Evolutionary conservation across 2,797 vertebrate genomes (phyloP).

Genomic region (Enteromius treurensis): DNA sequence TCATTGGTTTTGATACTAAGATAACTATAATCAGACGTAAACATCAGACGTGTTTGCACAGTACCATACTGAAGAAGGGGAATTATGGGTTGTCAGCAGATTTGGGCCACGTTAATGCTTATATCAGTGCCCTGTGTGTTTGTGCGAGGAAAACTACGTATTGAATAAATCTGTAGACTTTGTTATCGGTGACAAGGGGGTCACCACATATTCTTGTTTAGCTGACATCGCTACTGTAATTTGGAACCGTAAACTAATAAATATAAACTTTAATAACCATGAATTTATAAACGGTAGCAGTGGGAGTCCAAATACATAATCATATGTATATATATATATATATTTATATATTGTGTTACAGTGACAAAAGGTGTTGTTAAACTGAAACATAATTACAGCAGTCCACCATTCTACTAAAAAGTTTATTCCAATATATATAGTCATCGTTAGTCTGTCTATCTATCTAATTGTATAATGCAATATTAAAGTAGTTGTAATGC

Average conservation of each 20-base stretch:
- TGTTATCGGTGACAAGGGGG: neutral
- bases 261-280: neutral
- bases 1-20: constrained; percentile 55
- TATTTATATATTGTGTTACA: neutral
- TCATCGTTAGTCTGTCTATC: neutral
- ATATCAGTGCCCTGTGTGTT: constrained; percentile 42
- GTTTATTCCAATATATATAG: too few relatives aligned
- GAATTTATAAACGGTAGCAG: neutral
- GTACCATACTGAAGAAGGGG: constrained; percentile 31
- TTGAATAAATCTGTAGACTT: neutral
- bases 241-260: neutral
- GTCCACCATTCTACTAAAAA: neutral
- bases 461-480: neutral
- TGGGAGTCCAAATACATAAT: neutral
- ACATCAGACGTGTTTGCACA: constrained; percentile 66
- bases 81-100: constrained; percentile 71
- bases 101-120: constrained; percentile 43
- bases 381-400: neutral
- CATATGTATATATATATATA: neutral
- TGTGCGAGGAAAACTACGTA: constrained; percentile 34
- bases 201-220: neutral
- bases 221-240: neutral
- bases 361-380: too few relatives aligned
- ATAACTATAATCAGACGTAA: constrained; percentile 78
- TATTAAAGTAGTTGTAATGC: neutral